These are phyloP conservation scores for Chlorodrepanis virens DNA, from an alignment of 2,113 vertebrate species.

Conservation along the genomic window DNA sequence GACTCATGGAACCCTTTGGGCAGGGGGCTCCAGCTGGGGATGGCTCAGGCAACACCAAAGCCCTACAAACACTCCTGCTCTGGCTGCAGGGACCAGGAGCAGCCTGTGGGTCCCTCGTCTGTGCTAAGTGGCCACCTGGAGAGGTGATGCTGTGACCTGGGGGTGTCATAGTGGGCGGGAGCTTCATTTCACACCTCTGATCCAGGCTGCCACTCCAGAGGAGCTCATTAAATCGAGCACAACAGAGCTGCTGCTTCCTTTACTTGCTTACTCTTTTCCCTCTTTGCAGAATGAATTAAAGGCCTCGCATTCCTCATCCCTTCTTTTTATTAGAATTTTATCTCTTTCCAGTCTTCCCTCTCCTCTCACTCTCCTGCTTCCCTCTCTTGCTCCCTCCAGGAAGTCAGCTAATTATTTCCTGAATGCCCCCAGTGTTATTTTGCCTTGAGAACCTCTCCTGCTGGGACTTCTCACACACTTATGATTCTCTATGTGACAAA, in stretches of 20 bases:
- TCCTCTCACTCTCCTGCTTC: slow-evolving; percentile 7
- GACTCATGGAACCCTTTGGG: not conserved
- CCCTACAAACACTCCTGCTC: rapidly evolving
- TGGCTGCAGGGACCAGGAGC: not conserved
- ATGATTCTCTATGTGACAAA: slow-evolving; percentile 56
- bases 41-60: not conserved
- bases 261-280: not conserved
- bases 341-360: not conserved
- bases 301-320: not conserved
- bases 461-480: slow-evolving; percentile 49
- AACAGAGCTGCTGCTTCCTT: not conserved
- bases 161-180: not conserved
- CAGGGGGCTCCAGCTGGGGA: not conserved
- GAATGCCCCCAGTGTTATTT: slow-evolving; percentile 48
- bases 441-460: slow-evolving; percentile 55
- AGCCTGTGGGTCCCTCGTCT: not conserved
- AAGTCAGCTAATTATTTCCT: slow-evolving; percentile 69
- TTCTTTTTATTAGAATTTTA: not conserved
- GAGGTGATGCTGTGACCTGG: not conserved
- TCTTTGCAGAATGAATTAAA: not conserved
- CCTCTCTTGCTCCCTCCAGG: slow-evolving; percentile 37
- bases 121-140: not conserved
- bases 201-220: not conserved
- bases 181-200: not conserved
- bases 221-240: not conserved